phyloP scores from a whole-genome alignment of 2,797 vertebrate species.

The Lagocephalus sceleratus region DNA sequence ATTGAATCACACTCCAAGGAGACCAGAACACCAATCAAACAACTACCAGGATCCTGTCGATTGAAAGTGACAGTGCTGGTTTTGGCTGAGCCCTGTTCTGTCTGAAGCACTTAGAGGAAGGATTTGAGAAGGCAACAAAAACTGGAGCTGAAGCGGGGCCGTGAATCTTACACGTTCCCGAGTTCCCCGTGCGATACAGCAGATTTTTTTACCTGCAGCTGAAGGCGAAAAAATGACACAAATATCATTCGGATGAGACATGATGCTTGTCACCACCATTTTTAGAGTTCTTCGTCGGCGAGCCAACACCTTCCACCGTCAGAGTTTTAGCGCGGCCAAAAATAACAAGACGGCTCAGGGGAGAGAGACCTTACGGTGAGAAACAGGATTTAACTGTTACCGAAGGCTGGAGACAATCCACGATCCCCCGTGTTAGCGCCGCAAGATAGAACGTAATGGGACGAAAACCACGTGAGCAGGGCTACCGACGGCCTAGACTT shows the following conservation, averaged over 20 bases:
- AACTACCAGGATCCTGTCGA: conserved; percentile 29
- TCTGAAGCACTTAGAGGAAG: conserved; percentile 46
- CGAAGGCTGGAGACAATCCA: conserved; percentile 15
- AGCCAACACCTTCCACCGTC: background rate
- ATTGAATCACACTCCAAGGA: conserved; percentile 39
- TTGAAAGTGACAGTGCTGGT: conserved; percentile 61
- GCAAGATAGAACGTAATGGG: no score
- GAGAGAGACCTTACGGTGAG: conserved; percentile 30
- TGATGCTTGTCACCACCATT: conserved; percentile 5
- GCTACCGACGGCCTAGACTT: conserved; percentile 42
- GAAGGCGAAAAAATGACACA: background rate
- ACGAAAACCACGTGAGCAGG: conserved; percentile 18
- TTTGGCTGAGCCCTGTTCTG: conserved; percentile 44
- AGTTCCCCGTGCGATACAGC: conserved; percentile 9
- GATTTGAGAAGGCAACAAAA: conserved; percentile 31
- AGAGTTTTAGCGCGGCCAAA: background rate
- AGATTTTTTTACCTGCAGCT: background rate
- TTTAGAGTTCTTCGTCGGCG: no score
- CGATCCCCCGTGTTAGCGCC: no score
- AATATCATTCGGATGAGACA: background rate
- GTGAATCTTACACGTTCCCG: conserved; percentile 24
- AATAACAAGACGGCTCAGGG: conserved; percentile 8
- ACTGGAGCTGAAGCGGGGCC: conserved; percentile 22
- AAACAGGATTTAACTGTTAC: conserved; percentile 32
- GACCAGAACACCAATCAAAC: conserved; percentile 39